phyloP scores from a whole-genome alignment of 1,140 invertebrate species.

The Papilio aristodemus region DNA sequence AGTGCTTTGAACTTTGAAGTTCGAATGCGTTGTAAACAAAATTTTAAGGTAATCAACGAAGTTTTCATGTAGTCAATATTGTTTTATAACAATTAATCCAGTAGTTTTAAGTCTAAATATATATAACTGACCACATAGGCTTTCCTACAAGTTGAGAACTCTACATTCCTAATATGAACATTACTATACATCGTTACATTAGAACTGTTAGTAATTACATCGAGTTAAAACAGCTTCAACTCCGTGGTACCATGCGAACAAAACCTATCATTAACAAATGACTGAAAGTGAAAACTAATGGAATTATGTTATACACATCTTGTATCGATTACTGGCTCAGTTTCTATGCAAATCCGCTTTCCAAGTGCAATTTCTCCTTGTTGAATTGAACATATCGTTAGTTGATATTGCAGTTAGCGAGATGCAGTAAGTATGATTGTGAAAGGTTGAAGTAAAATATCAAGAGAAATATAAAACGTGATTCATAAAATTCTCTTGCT shows the following conservation, averaged over 20 bases:
- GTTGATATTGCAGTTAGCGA: conserved; percentile 8
- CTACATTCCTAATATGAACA: no score
- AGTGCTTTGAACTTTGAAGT: background rate
- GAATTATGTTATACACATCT: conserved; percentile 53
- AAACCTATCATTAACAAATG: conserved; percentile 29
- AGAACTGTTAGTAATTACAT: no score
- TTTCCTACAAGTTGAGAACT: no score
- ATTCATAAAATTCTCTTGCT: conserved; percentile 7
- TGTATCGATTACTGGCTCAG: conserved; percentile 63
- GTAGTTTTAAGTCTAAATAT: no score
- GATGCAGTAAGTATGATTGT: background rate
- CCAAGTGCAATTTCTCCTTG: conserved; percentile 64
- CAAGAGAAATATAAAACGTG: background rate
- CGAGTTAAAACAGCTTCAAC: background rate
- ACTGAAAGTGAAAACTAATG: conserved; percentile 57
- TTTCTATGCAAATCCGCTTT: conserved; percentile 74
- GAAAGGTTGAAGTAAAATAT: conserved; percentile 8
- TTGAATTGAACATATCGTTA: conserved; percentile 44
- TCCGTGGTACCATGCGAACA: background rate
- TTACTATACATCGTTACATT: no score
- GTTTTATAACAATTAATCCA: background rate
- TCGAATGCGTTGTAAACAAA: background rate
- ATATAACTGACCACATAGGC: no score
- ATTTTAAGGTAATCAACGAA: background rate
- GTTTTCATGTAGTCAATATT: conserved; percentile 3